A percentile compares a stretch with the other conserved stretches of the same genome.
Evolutionary conservation across 2,113 vertebrate species (phyloP).

Genomic region (Anguilla japonica): DNA sequence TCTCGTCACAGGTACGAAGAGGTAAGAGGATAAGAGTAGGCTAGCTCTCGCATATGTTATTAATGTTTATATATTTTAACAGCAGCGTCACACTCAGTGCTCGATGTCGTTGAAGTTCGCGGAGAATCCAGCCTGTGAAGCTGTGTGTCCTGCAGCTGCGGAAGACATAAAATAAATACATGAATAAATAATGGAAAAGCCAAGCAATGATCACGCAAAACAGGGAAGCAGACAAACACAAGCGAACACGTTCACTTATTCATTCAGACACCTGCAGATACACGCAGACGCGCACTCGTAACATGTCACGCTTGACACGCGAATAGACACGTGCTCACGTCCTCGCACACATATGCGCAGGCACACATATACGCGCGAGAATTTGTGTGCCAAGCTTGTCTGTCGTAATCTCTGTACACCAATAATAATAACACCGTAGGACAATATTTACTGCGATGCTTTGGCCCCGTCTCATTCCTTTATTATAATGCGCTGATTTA

Average conservation of each 20-base stretch:
- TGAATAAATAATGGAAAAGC: neutral
- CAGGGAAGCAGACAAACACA: neutral
- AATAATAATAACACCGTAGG: neutral
- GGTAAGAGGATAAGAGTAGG: neutral
- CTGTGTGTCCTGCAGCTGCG: constrained; percentile 13
- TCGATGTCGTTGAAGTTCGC: constrained; percentile 9
- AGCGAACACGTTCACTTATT: too few species aligned
- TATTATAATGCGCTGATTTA: too few species aligned
- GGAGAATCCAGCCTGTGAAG: neutral
- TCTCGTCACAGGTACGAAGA: neutral
- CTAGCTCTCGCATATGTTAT: neutral
- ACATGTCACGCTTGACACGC: too few species aligned
- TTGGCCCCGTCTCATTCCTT: neutral
- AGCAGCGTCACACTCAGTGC: neutral
- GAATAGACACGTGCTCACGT: too few species aligned
- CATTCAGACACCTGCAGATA: neutral
- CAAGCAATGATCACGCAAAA: neutral
- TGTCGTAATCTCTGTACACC: neutral
- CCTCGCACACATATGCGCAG: neutral
- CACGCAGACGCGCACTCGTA: too few species aligned
- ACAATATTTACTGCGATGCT: neutral
- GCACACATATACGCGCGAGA: neutral
- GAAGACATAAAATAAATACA: neutral
- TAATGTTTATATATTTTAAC: neutral
- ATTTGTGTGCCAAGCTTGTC: neutral